phyloP scores from a whole-genome alignment of 2,113 vertebrate species.

The Urocitellus parryii region DNA sequence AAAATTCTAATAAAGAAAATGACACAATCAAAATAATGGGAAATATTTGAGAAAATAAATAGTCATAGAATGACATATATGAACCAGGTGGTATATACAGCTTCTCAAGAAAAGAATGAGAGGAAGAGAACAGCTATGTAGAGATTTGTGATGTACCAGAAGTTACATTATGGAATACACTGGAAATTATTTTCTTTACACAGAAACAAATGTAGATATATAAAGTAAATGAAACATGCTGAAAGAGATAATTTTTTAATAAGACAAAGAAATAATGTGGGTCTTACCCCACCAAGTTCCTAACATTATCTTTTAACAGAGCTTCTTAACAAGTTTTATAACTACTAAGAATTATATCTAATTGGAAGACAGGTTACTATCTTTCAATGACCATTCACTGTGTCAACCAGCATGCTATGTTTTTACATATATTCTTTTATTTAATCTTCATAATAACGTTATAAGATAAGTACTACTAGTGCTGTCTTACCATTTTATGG shows the following conservation, averaged over 20 bases:
- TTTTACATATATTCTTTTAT: slow-evolving; percentile 6
- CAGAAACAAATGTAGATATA: slow-evolving; percentile 14
- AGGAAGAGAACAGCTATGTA: not conserved
- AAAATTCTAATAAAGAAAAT: slow-evolving; percentile 25
- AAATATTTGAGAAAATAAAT: not conserved
- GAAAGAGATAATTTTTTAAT: not conserved
- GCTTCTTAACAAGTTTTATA: not conserved
- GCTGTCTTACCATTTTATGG: slow-evolving; percentile 11
- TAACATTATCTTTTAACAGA: too few species aligned
- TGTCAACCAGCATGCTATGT: not conserved
- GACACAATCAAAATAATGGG: not conserved
- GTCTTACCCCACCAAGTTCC: not conserved
- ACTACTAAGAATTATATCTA: slow-evolving; percentile 53
- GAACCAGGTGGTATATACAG: not conserved
- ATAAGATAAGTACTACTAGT: not conserved
- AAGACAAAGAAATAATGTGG: not conserved
- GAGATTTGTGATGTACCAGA: not conserved
- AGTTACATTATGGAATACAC: not conserved
- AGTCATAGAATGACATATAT: not conserved
- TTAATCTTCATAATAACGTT: slow-evolving; percentile 48
- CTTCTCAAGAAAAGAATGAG: slow-evolving; percentile 13
- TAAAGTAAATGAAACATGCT: not conserved
- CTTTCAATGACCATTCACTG: slow-evolving; percentile 45
- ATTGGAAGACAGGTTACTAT: not conserved
- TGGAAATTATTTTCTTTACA: slow-evolving; percentile 17